A percentile compares a stretch with the other conserved stretches of the same genome.
Evolutionary conservation across 2,888 invertebrate genomes (phyloP).

Genomic region (Erebia epiphron): DNA sequence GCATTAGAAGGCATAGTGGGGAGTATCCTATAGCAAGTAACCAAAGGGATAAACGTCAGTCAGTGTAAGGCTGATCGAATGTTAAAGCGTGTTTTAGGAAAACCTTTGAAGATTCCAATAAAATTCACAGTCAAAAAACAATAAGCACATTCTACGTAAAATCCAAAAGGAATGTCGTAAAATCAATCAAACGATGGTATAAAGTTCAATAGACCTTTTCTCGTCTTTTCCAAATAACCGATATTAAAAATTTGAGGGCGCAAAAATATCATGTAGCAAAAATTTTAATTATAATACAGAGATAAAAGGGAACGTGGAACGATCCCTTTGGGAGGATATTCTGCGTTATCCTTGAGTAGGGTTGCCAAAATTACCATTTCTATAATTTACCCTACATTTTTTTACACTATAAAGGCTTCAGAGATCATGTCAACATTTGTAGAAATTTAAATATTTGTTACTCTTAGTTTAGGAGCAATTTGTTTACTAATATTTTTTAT

Average conservation of each 20-base stretch:
- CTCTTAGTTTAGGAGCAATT: too few species aligned
- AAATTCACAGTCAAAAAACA: not conserved
- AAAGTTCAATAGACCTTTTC: conserved; percentile 11
- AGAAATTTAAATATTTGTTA: too few species aligned
- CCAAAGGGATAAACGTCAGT: too few species aligned
- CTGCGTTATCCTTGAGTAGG: conserved; percentile 9
- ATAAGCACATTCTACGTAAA: not conserved
- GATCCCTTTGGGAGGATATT: conserved; percentile 22
- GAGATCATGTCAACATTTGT: too few species aligned
- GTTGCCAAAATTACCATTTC: not conserved
- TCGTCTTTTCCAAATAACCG: conserved; percentile 15
- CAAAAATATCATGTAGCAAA: conserved; percentile 20
- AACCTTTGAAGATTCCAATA: too few species aligned
- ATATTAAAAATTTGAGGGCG: conserved; percentile 20
- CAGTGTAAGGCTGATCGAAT: too few species aligned
- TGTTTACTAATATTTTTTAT: too few species aligned
- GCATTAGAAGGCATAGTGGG: too few species aligned
- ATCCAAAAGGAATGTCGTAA: conserved; percentile 1
- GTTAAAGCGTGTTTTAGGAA: too few species aligned
- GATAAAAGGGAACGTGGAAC: conserved; percentile 13
- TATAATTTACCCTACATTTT: not conserved
- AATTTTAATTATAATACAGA: conserved; percentile 25
- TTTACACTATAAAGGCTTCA: not conserved
- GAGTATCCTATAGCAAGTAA: too few species aligned
- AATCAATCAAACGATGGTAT: conserved; percentile 14